A percentile compares a stretch with the other conserved stretches of the same genome.
These are phyloP conservation scores for Bubo blakistoni DNA, from an alignment of 2,113 vertebrate genomes.

Conservation along the genomic window DNA sequence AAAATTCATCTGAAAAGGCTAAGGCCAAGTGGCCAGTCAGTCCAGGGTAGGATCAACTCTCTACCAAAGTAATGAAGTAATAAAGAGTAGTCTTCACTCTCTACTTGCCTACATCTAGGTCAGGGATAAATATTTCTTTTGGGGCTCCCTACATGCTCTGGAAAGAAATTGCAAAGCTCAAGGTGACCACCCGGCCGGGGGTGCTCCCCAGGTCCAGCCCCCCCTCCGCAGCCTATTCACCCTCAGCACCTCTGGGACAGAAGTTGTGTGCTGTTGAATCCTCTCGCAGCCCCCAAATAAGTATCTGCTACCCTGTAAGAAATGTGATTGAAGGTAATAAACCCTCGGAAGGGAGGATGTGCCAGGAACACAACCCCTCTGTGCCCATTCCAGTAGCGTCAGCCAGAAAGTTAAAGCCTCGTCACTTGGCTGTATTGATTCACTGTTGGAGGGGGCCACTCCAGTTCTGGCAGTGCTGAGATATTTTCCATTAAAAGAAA, in stretches of 20 bases:
- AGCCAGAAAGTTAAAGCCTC: background rate
- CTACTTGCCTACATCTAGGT: background rate
- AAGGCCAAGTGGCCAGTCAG: background rate
- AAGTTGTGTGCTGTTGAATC: background rate
- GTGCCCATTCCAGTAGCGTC: background rate
- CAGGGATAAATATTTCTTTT: background rate
- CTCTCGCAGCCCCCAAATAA: background rate
- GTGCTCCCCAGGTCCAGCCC: background rate
- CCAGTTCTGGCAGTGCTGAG: background rate
- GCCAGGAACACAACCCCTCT: background rate
- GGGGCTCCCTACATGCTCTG: background rate
- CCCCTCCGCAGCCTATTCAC: background rate
- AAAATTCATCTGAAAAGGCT: background rate
- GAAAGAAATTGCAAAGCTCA: background rate
- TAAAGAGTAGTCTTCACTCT: background rate
- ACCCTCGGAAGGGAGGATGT: background rate
- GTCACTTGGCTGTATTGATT: background rate
- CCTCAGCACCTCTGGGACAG: background rate
- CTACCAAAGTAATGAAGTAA: background rate
- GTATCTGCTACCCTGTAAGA: background rate
- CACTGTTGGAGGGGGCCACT: background rate
- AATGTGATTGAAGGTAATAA: background rate
- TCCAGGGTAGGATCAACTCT: background rate
- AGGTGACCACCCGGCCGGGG: background rate
- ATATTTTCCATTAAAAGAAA: background rate